Evolutionary conservation across 2,113 vertebrate species (phyloP), one percentile per base, ranked within the genome.

Genomic region (Nibea albiflora): DNA sequence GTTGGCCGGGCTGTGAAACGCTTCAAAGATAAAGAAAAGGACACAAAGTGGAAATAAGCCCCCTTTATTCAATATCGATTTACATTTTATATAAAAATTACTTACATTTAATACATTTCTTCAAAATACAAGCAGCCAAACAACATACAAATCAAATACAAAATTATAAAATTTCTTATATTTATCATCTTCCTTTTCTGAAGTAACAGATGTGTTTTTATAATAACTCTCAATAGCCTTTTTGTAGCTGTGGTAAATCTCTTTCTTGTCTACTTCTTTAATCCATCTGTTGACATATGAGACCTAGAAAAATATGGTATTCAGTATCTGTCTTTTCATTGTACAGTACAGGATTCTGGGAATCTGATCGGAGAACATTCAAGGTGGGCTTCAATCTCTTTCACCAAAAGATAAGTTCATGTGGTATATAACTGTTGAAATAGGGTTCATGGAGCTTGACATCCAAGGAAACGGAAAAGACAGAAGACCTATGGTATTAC

Each of bases 91-190:
- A 94, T 94, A 94, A 95, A 95, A 94, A 94, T 90, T 95, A 95
- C 94, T 95, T 95, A 94, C 94, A 95, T 95, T 95, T 95, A 95
- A 93, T 95, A 95, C 94, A 95, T 94, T 94, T 95, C 91, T 94
- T 91, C 93, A 95, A 95, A 95, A 95, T 95, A 95, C 94, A 94
- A 95, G 95, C 94, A 95, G 95, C 94, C 90, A 92, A 95, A 94
- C 94, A 73, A 95, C 95, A 95, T 95, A 95, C 92, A 95, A 95
- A 95, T 95, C 94, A 95, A 95, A 95, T 95, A 95, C 92, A 95
- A 95, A 95, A 95, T 95, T 95, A 95, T 94, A 95, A 95, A 95
- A 95, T 94, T 93, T 94, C 91, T 94, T 94, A 93, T 94, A 93
- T 94, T 93, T 93, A 94, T 93, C 86, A 88, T 93, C 86, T 84